Percentiles rank a stretch among this genome's conserved stretches.
Conservation (phyloP, 2,113 vertebrate genomes). For the Ginglymostoma cirratum region DNA sequence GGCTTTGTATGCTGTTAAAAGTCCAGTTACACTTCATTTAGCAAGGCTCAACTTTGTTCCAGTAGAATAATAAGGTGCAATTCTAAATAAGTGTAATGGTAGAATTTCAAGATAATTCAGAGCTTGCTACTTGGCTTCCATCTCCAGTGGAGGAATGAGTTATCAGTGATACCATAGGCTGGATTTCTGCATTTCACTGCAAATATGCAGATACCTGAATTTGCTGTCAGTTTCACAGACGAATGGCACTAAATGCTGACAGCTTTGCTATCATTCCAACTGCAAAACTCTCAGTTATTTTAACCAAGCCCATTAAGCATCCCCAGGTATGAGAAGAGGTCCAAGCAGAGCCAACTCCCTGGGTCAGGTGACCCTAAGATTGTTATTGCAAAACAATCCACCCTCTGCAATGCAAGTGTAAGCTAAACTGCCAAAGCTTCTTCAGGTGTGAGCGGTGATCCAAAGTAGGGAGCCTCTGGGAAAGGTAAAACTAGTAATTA, state of each 20-base stretch:
- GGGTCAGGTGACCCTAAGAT: neutral
- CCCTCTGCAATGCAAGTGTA: neutral
- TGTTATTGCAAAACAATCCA: neutral
- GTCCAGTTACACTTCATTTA: too few species aligned
- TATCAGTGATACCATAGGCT: too few species aligned
- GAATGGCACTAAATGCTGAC: neutral
- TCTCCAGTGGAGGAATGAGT: too few species aligned
- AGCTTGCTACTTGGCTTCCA: too few species aligned
- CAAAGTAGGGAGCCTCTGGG: neutral
- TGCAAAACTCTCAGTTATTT: neutral
- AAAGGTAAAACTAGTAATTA: neutral
- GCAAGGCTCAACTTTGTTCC: too few species aligned
- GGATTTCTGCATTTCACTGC: too few species aligned
- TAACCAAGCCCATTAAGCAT: neutral
- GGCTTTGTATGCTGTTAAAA: too few species aligned
- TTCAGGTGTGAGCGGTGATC: neutral
- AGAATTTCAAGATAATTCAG: too few species aligned
- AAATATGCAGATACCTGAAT: too few species aligned
- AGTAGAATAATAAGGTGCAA: too few species aligned
- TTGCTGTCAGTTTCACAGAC: neutral
- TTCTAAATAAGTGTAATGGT: too few species aligned
- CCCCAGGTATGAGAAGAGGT: neutral
- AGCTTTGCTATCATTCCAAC: neutral
- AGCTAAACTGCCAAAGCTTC: neutral
- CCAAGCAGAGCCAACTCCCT: neutral